phyloP scores from a whole-genome alignment of 2,113 vertebrate genomes.

The Oenanthe melanoleuca region DNA sequence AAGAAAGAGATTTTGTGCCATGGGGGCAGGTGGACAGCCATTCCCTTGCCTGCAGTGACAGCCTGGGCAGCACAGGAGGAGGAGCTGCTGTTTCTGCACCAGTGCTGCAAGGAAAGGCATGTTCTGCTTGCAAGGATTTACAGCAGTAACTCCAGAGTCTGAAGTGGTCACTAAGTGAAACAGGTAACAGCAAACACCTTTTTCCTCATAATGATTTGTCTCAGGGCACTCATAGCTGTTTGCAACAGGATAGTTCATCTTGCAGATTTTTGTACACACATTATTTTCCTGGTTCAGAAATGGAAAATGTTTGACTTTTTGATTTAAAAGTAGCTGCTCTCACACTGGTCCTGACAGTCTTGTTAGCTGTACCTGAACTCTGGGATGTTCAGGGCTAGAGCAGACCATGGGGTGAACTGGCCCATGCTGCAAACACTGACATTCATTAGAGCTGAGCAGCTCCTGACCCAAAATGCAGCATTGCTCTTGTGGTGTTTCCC shows the following conservation, averaged over 20 bases:
- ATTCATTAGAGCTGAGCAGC: not conserved
- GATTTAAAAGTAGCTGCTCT: not conserved
- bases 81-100: not conserved
- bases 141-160: not conserved
- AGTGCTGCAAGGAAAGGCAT: not conserved
- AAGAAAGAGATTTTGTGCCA: not conserved
- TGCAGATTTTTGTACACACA: not conserved
- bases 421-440: not conserved
- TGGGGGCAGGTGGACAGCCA: not conserved
- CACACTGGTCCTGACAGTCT: not conserved
- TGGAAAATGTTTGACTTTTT: not conserved
- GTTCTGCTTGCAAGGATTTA: not conserved
- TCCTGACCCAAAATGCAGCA: not conserved
- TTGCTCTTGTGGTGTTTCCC: not conserved
- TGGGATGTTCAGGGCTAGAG: not conserved
- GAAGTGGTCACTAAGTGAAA: not conserved
- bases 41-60: not conserved
- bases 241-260: not conserved
- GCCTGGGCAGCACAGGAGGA: not conserved
- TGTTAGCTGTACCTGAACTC: not conserved
- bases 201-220: too few relatives aligned
- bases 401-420: not conserved
- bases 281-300: not conserved
- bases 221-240: not conserved
- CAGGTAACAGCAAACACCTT: not conserved